A percentile compares a stretch with the other conserved stretches of the same genome.
Conservation (phyloP, 2,797 vertebrate genomes). For the Sebastes goodei region DNA sequence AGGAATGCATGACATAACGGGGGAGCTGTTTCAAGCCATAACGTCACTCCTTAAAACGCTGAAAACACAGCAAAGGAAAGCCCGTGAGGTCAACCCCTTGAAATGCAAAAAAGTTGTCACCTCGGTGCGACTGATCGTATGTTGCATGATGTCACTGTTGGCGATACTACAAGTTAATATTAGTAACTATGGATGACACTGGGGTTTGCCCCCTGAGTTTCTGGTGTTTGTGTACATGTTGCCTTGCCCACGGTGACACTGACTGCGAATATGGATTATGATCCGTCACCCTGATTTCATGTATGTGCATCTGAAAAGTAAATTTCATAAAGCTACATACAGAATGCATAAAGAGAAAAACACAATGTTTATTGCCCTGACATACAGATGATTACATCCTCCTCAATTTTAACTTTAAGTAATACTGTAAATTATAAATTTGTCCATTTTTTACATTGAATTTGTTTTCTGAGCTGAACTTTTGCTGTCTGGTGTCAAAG, state of each 20-base stretch:
- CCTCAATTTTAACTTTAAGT: background rate
- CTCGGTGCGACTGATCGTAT: background rate
- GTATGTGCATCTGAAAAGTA: background rate
- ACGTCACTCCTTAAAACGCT: constrained; percentile 33
- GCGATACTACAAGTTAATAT: constrained; percentile 29
- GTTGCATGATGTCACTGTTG: background rate
- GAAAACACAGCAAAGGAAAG: background rate
- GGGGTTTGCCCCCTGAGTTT: background rate
- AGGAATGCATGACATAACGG: constrained; percentile 46
- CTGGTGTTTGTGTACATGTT: constrained; percentile 30
- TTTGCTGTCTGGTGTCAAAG: background rate
- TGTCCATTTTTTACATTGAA: background rate
- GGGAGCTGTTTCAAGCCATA: background rate
- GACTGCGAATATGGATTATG: background rate
- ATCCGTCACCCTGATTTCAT: background rate
- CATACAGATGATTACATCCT: background rate
- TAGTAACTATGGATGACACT: constrained; percentile 15
- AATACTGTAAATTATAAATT: background rate
- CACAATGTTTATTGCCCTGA: background rate
- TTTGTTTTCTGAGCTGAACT: background rate
- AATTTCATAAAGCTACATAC: background rate
- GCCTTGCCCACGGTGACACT: constrained; percentile 29
- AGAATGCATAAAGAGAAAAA: background rate
- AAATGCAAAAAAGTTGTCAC: constrained; percentile 25
- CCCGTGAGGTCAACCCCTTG: constrained; percentile 2